Evolutionary conservation across 1,140 invertebrate genomes (phyloP).

Genomic region (Drosophila pectinifera): DNA sequence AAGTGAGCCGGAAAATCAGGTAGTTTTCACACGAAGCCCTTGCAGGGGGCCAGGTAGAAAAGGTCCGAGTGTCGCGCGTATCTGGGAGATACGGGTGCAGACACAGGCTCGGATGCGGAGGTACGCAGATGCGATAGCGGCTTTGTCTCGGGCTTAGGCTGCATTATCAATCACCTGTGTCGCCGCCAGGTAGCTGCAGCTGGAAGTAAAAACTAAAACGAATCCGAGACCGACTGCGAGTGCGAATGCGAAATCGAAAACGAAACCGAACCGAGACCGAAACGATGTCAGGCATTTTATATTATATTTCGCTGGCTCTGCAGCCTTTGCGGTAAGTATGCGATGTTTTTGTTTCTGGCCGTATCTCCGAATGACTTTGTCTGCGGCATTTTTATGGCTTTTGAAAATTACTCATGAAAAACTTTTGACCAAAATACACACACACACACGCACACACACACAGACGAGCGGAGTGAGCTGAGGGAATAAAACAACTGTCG

Average conservation of each 20-base stretch:
- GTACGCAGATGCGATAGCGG: conserved; percentile 53
- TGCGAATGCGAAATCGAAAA: conserved; percentile 21
- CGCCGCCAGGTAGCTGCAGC: conserved; percentile 57
- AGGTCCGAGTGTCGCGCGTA: conserved; percentile 56
- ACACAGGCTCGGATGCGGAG: conserved; percentile 20
- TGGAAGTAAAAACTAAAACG: conserved; percentile 25
- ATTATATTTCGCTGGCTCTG: conserved; percentile 24
- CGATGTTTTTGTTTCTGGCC: conserved; percentile 35
- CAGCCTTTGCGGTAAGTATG: conserved; percentile 26
- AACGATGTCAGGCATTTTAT: conserved; percentile 58
- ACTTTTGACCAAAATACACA: conserved; percentile 60
- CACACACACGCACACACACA: not conserved
- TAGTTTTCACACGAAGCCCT: conserved; percentile 74
- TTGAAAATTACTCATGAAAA: conserved; percentile 73
- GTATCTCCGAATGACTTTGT: conserved; percentile 49
- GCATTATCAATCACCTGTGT: conserved; percentile 80
- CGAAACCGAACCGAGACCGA: conserved; percentile 12
- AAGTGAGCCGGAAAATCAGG: conserved; percentile 73
- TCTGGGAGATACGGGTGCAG: conserved; percentile 40
- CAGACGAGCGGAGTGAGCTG: no score
- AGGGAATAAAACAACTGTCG: conserved; percentile 39
- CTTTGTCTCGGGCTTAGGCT: conserved; percentile 59
- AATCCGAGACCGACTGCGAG: no score
- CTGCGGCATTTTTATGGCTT: conserved; percentile 70
- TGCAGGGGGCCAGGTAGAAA: conserved; percentile 22